Base-by-base conservation (phyloP, 1,140 invertebrate species). In the Zophobas morio region DNA sequence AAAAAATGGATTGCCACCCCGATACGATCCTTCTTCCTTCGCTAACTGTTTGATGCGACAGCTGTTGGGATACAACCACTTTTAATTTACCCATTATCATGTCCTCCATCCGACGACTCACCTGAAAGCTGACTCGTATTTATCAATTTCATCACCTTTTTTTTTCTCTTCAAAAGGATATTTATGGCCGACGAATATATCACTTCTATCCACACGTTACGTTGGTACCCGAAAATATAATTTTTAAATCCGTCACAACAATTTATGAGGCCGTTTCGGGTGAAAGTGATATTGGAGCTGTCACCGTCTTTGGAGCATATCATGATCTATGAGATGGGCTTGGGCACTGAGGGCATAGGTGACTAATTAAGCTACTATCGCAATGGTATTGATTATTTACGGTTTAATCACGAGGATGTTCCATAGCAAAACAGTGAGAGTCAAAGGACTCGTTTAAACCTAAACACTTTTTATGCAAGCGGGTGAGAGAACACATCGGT, bases 1-100 rank as follows among this genome's bases (percentile, higher is more conserved):
- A 74, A 74, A 74, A 74, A 74, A 74, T 74, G 72, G 53, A 74
- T 74, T 42, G 60, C 60, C 60, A 66, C 39, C 60, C 60, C 60
- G 60, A 66, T 66, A 66, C 60, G 40, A 66, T 66, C 60, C 60
- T 66, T 66, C 60, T 66, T 66, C 60, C 39, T 66, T 47, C 39
- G 39, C 60, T 66, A 42, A 66, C 60, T 66, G 60, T 47, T 66
- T 66, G 60, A 66, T 66, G 60, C 60, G 60, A 66, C 60, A 66
- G 60, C 60, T 66, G 60, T 42, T 47, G 60, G 60, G 60, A 32
- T 66, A 42, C 42, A 66, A 66, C 60, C 60, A 66, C 60, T 66
- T 66, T 66, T 66, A 66, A 66, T 66, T 66, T 66, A 66, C 60
- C 60, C 40, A 66, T 66, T 66, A 66, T 66, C 60, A 39, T 66